Evolutionary conservation across 2,797 vertebrate genomes (phyloP).

Genomic region (Syndactyla subalaris): DNA sequence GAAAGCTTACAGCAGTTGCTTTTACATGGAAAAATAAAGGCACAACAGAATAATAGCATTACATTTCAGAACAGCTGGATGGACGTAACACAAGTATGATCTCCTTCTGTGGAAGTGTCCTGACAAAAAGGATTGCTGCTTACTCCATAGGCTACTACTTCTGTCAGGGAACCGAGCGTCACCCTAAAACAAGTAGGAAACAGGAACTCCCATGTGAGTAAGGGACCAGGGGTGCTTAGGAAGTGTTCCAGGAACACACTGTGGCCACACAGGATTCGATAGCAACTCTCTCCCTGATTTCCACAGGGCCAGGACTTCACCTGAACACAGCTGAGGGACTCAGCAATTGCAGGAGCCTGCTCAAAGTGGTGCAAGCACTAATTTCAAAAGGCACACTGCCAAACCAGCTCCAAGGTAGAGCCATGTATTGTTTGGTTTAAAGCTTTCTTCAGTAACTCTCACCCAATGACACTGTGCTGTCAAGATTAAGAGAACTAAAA

Average conservation of each 20-base stretch:
- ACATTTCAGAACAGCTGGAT: constrained; percentile 64
- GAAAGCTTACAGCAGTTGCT: constrained; percentile 83
- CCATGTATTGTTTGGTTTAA: not conserved
- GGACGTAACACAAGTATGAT: constrained; percentile 19
- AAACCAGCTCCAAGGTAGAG: not conserved
- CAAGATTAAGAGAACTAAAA: not conserved
- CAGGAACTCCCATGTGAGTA: not conserved
- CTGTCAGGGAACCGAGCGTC: not conserved
- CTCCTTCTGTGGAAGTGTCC: constrained; percentile 37
- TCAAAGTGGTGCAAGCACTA: not conserved
- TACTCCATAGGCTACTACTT: not conserved
- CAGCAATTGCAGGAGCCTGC: not conserved
- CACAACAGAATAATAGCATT: constrained; percentile 80
- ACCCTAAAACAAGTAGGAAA: not conserved
- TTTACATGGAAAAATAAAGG: constrained; percentile 81
- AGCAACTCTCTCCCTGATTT: not conserved
- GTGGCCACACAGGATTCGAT: not conserved
- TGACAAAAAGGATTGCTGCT: not conserved
- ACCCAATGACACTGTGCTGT: not conserved
- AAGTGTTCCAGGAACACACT: not conserved
- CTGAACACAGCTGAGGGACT: not conserved
- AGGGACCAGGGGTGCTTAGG: not conserved
- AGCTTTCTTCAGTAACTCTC: not conserved
- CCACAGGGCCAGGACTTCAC: not conserved
- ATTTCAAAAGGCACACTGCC: not conserved